Evolutionary conservation across 2,113 vertebrate species (phyloP).

Genomic region (Mirounga angustirostris): DNA sequence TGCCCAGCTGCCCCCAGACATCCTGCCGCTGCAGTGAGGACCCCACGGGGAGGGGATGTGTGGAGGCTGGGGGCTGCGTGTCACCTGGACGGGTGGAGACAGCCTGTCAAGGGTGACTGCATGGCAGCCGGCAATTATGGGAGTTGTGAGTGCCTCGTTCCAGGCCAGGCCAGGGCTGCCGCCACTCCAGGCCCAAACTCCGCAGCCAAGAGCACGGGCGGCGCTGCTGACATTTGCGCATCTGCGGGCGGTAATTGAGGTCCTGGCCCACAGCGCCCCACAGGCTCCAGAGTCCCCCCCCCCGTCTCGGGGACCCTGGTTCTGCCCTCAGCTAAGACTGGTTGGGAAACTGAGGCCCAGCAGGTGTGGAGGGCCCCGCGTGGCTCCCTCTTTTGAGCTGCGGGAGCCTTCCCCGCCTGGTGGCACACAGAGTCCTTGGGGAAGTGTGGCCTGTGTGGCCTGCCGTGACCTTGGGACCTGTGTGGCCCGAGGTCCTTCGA

Average conservation of each 20-base stretch:
- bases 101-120: conserved; percentile 87
- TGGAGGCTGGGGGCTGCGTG: conserved; percentile 37
- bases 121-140: conserved; percentile 86
- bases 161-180: conserved; percentile 70
- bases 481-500: not conserved
- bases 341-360: not conserved
- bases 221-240: conserved; percentile 83
- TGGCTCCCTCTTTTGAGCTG: too few relatives aligned
- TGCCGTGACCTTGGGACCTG: not conserved
- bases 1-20: not conserved
- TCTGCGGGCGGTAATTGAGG: conserved; percentile 82
- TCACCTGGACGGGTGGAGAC: not conserved
- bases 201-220: conserved; percentile 50
- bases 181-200: conserved; percentile 83
- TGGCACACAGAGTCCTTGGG: not conserved
- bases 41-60: accelerated
- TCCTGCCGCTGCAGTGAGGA: accelerated
- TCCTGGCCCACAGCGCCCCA: not conserved
- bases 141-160: conserved; percentile 82
- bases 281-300: not conserved
- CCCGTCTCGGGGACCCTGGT: accelerated
- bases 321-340: not conserved
- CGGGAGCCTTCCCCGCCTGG: not conserved
- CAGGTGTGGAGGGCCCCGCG: accelerated
- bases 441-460: not conserved